Conservation (phyloP, 1,140 invertebrate species). For the Drosophila nigromelanica region DNA sequence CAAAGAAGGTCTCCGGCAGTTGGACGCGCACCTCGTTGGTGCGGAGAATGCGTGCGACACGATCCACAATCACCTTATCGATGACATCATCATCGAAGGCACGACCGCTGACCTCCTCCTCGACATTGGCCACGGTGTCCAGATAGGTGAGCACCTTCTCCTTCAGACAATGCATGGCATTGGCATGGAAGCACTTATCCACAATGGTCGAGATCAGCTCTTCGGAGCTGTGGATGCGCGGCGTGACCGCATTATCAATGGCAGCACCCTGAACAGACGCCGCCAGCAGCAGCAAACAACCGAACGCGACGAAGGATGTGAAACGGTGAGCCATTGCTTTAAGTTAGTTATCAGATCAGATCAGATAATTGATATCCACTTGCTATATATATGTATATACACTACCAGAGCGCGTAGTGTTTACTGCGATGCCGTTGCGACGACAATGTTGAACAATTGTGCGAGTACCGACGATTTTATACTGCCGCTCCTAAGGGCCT, state of each 20-base stretch:
- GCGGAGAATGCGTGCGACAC: conserved; percentile 88
- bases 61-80: conserved; percentile 90
- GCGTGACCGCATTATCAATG: conserved; percentile 85
- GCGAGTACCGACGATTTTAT: conserved; percentile 77
- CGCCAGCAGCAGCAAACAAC: conserved; percentile 80
- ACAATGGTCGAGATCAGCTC: conserved; percentile 89
- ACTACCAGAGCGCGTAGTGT: conserved; percentile 74
- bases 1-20: conserved; percentile 90
- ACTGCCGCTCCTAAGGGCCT: conserved; percentile 75
- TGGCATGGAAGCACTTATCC: conserved; percentile 88
- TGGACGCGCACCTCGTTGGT: conserved; percentile 89
- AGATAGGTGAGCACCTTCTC: conserved; percentile 89
- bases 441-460: conserved; percentile 83
- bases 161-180: conserved; percentile 89
- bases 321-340: conserved; percentile 68
- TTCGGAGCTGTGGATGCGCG: conserved; percentile 86
- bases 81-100: conserved; percentile 86
- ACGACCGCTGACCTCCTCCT: conserved; percentile 86
- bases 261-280: conserved; percentile 84
- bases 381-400: conserved; percentile 30
- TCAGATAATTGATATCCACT: conserved; percentile 28
- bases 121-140: conserved; percentile 88
- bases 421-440: conserved; percentile 74
- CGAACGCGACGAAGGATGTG: conserved; percentile 75
- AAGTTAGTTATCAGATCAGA: not conserved